Evolutionary conservation across 2,113 vertebrate species (phyloP), one percentile per base, ranked within the genome.

Genomic region (Cheilinus undulatus): DNA sequence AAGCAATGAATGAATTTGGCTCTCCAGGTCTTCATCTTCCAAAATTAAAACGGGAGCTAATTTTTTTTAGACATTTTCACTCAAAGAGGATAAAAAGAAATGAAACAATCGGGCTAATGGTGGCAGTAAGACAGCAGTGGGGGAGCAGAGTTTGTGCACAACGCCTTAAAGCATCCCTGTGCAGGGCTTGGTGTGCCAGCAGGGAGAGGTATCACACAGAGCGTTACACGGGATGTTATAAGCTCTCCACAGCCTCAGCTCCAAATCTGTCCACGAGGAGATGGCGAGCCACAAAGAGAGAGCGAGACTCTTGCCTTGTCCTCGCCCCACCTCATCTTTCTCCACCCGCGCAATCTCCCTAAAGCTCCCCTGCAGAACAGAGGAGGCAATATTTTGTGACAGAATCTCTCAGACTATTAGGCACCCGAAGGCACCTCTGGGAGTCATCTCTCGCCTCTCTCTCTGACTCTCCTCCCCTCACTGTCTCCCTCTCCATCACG

Each of bases 321-420:
- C 53, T 60, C 22, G 3, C 68, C 60, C 54, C 32, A 40, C 51
- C 65, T 72, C 78, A 76, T 77, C 69, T 64, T 42, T 61, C 51
- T 82, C 72, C 76, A 65, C 63, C 69, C 30, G 40, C 66, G 23
- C 57, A 82, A 64, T 85, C 69, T 85, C 72, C 82, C 71, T 78
- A 74, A 86, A 87, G 85, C 80, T 82, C 73, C 82, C 85, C 79
- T 62, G 80, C 65, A 72, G 69, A 86, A 80, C 70, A 73, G 67
- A 57, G 40, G 73, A 83, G 56, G 83, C 76, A 84, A 86, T 89
- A 84, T 85, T 86, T 87, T 82, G 83, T 86, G 85, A 89, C 88
- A 87, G 71, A 85, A 72, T 87, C 83, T 90, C 76, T 88, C 85
- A 89, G 87, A 87, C 89, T 90, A 85, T 90, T 91, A 93, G 86